Evolutionary conservation across 2,113 vertebrate genomes (phyloP).

Genomic region (Falco punctatus): DNA sequence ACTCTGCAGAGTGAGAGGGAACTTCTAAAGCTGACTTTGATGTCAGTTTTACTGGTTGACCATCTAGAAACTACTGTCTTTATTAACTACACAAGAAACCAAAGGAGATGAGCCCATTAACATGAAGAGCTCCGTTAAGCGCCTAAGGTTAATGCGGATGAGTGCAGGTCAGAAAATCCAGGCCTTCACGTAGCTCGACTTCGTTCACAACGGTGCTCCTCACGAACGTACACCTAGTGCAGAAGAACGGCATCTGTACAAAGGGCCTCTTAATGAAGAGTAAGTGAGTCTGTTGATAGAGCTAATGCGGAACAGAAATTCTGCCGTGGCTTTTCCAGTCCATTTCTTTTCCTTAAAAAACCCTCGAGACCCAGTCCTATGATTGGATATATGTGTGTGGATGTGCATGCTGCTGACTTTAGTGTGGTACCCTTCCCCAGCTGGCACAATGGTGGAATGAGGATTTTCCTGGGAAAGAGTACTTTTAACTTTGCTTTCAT

Average conservation of each 20-base stretch:
- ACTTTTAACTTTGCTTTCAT: not conserved
- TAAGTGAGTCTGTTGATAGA: not conserved
- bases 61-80: not conserved
- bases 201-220: not conserved
- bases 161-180: not conserved
- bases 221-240: not conserved
- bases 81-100: not conserved
- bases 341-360: constrained; percentile 8
- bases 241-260: not conserved
- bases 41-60: not conserved
- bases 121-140: not conserved
- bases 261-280: not conserved
- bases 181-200: not conserved
- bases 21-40: not conserved
- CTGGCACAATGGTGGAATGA: not conserved
- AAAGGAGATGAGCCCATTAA: not conserved
- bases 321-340: not conserved
- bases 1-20: not conserved
- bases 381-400: not conserved
- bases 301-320: not conserved
- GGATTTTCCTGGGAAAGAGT: constrained; percentile 1
- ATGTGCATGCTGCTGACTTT: not conserved
- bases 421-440: not conserved
- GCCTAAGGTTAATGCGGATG: not conserved
- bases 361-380: constrained; percentile 27